Base-by-base conservation (phyloP, 2,888 invertebrate genomes). In the Leucophora obtusa region DNA sequence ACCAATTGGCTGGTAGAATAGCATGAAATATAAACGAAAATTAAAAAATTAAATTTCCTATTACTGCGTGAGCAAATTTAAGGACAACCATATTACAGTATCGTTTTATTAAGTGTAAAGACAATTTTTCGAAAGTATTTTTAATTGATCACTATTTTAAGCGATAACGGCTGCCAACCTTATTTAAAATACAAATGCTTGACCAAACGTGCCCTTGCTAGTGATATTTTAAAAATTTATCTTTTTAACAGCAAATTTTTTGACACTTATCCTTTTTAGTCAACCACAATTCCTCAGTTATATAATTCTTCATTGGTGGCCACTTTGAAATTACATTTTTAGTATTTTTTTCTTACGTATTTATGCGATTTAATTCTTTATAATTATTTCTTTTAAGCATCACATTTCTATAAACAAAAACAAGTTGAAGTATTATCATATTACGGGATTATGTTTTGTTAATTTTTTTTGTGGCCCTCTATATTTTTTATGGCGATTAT, bases 391-490 rank as follows among this genome's bases (percentile, higher is more conserved):
- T 73, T 70, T 50, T 66, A 47, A 56, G 77, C 77, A 66, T 72
- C 71, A 60, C 47, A 78, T 72, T 78, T 68, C 77, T 70, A 65
- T 66, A 54, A 73, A 62, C 60, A 73, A 74, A 81, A 81, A 77
- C 77, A 74, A 81, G 77, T 81, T 81, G 77, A 77, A 66, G 73
- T 71, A 56, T 81, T 73, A 77, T 81, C 81, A 77, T 70, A 74
- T 81, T 81, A 81, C 81, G 73, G 73, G 66, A 81, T 81, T 76
- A 77, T 73, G 76, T 80, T 80, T 80, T 77, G 70, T 68, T 72
- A 66, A 65, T 70, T 69, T 60, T 43, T 11, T 68, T 51, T 60
- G n/a, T 71, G 53, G 71, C 71, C 35, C 60, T 56, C 53, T 47
- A n/a, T 47, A n/a, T 71, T 33, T 65, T 77, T 65, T 50, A 35